Conservation (phyloP, 1,140 invertebrate genomes). For the Drosophila rhopaloa region DNA sequence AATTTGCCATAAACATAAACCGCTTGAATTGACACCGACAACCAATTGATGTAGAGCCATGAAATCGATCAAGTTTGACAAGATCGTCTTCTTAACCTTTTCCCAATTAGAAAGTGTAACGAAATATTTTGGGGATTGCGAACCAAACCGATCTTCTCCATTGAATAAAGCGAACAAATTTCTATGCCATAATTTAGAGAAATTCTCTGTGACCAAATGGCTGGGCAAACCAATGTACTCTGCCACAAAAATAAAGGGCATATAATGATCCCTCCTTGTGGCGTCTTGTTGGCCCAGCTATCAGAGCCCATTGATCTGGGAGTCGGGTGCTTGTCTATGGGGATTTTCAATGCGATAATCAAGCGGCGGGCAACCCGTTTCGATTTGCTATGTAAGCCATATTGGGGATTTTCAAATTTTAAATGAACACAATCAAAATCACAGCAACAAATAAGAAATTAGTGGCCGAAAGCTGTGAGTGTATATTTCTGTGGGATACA, state of each 20-base stretch:
- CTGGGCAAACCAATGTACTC: conserved; percentile 13
- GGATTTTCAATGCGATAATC: conserved; percentile 51
- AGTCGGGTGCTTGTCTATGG: conserved; percentile 18
- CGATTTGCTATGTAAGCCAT: conserved; percentile 33
- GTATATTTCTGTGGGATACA: conserved; percentile 12
- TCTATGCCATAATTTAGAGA: conserved; percentile 7
- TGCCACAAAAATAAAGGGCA: conserved; percentile 26
- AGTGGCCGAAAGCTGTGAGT: conserved; percentile 47
- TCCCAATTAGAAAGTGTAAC: conserved; percentile 40
- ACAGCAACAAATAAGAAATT: conserved; percentile 41
- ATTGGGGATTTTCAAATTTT: conserved; percentile 31
- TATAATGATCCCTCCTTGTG: conserved; percentile 34
- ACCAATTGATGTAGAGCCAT: neutral
- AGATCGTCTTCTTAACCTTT: conserved; percentile 25
- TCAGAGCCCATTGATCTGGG: conserved; percentile 72
- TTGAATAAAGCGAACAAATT: neutral
- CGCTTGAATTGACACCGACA: conserved; percentile 4
- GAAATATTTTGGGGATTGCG: conserved; percentile 12
- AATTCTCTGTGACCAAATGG: conserved; percentile 8
- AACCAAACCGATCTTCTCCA: neutral
- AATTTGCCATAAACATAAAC: conserved; percentile 4
- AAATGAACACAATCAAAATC: conserved; percentile 27
- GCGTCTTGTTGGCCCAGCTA: conserved; percentile 54
- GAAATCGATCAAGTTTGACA: conserved; percentile 27
- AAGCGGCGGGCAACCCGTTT: conserved; percentile 35